Base-by-base conservation (phyloP, 1,140 invertebrate species). In the Argopecten irradians region DNA sequence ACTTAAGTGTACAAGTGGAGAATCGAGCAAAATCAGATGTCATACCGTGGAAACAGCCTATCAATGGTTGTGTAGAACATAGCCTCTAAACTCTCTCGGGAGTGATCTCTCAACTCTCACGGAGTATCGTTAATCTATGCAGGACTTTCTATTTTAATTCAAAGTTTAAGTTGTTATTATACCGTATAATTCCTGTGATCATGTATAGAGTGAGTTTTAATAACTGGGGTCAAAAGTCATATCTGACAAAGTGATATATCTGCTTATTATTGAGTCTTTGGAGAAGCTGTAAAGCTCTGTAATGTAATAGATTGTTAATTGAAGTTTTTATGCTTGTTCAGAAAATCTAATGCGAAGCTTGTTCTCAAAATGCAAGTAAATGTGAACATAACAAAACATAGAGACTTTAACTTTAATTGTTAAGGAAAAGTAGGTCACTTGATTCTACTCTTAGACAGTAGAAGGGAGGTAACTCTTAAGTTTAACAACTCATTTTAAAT, bases 51-150 rank as follows among this genome's bases (percentile, higher is more conserved):
- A 86, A 90, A 88, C 89, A 87, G 33, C 84, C 86, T 46, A 83
- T 87, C 35, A 90, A 88, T 71, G 83, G 86, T 16, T 87, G 86
- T 86, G 83, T 84, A 87, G 83, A 90, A 90, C 89, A 89, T 83
- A 83, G 86, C 86, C 86, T 28, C 55, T 71, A 71, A 71, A 71
- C 55, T n/a, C 55, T 8, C 55, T 8, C n/a, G 55, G 16, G 55
- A 71, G n/a, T n/a, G n/a, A n/a, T n/a, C 86, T 28, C 55, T 71
- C n/a, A 71, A 71, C 55, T n/a, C 55, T 8, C 55, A 28, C n/a
- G 55, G 16, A 71, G 55, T 71, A 28, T 28, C 55, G 1, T 3
- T 71, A 71, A 71, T 71, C 55, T 71, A 71, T 71, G 55, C 55
- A 71, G 55, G 55, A 71, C 55, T 71, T 71, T 71, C 8, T 71